A percentile compares a stretch with the other conserved stretches of the same genome.
Evolutionary conservation across 1,140 invertebrate genomes (phyloP).

Genomic region (Ceratitis capitata): DNA sequence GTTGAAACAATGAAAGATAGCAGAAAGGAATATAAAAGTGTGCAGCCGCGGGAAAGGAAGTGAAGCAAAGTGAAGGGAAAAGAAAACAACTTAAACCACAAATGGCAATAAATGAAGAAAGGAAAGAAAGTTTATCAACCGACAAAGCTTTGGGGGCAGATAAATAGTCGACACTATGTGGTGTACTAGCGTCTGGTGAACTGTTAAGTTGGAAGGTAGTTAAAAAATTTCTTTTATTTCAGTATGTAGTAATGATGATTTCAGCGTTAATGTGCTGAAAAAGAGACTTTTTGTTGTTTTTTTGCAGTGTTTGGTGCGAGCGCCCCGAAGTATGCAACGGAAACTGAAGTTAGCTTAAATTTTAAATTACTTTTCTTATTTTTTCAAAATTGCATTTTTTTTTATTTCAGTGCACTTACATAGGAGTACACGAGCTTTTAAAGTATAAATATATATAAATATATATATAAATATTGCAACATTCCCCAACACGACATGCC

Average conservation of each 20-base stretch:
- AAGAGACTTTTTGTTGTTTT: background rate
- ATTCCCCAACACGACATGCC: background rate
- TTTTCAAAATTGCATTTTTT: too few species aligned
- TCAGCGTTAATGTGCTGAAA: background rate
- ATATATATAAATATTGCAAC: background rate
- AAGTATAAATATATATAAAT: too few species aligned
- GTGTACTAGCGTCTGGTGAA: background rate
- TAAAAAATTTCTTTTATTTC: too few species aligned
- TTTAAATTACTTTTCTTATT: background rate
- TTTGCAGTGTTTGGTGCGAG: background rate
- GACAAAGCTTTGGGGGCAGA: too few species aligned
- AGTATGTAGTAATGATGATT: background rate
- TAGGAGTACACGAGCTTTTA: too few species aligned
- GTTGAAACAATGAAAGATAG: constrained; percentile 10
- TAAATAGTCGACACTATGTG: too few species aligned
- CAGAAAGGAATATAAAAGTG: too few species aligned
- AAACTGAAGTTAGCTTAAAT: background rate
- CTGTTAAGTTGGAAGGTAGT: background rate
- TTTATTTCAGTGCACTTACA: too few species aligned
- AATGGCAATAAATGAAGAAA: background rate
- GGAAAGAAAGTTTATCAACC: background rate
- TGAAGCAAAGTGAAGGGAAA: too few species aligned
- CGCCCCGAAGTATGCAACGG: background rate
- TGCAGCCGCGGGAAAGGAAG: too few species aligned
- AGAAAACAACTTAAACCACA: background rate